These are phyloP conservation scores for Mesaphorura yosii DNA, from an alignment of 1,140 invertebrate genomes.

Conservation along the genomic window DNA sequence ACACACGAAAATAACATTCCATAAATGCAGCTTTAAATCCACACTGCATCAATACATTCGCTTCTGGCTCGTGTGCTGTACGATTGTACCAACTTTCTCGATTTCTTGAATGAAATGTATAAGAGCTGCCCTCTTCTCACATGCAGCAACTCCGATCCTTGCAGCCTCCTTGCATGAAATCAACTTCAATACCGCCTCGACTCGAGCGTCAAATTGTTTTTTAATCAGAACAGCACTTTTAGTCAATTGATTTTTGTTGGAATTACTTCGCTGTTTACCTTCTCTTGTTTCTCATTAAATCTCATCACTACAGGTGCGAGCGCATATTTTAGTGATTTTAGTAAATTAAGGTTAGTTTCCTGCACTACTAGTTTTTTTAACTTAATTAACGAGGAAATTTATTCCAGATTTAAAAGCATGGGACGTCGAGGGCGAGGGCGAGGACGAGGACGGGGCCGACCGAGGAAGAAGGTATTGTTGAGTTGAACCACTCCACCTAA, in stretches of 20 bases:
- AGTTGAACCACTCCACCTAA: neutral
- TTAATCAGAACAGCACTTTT: neutral
- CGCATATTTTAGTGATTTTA: neutral
- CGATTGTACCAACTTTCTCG: too few relatives aligned
- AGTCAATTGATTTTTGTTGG: neutral
- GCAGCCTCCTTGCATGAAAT: too few relatives aligned
- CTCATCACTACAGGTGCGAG: neutral
- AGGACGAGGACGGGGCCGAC: slow-evolving; percentile 17
- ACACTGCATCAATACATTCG: too few relatives aligned
- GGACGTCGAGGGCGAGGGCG: slow-evolving; percentile 8
- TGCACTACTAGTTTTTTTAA: neutral
- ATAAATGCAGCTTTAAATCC: too few relatives aligned
- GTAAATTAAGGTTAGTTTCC: neutral
- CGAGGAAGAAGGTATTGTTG: slow-evolving; percentile 18
- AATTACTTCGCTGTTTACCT: neutral
- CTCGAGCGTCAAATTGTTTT: too few relatives aligned
- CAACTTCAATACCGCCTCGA: too few relatives aligned
- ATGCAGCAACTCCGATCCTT: too few relatives aligned
- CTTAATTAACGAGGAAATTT: neutral
- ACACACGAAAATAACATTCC: too few relatives aligned
- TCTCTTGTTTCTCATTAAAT: neutral
- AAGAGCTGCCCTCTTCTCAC: too few relatives aligned
- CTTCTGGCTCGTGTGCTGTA: too few relatives aligned
- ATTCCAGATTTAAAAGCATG: neutral
- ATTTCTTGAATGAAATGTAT: too few relatives aligned